A percentile compares a stretch with the other conserved stretches of the same genome.
Evolutionary conservation across 2,113 vertebrate genomes (phyloP).

Genomic region (Argyrosomus japonicus): DNA sequence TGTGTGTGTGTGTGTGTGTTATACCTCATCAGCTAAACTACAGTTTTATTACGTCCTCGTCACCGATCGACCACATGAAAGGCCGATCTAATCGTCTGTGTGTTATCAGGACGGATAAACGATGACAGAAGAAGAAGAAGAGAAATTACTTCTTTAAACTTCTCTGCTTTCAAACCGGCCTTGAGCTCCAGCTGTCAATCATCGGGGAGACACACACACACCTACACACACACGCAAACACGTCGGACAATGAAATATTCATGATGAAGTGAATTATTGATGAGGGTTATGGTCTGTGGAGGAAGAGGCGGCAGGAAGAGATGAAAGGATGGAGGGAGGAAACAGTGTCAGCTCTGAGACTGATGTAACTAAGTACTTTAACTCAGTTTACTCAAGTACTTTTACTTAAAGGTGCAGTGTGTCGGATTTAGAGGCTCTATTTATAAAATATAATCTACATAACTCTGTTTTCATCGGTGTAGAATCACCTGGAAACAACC

Average conservation of each 20-base stretch:
- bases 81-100: conserved; percentile 40
- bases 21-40: conserved; percentile 34
- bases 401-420: not conserved
- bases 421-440: too few species aligned
- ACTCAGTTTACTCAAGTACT: not conserved
- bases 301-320: conserved; percentile 4
- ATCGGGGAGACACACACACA: conserved; percentile 7
- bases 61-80: conserved; percentile 30
- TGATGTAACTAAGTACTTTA: not conserved
- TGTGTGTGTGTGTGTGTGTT: conserved; percentile 28
- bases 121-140: conserved; percentile 19
- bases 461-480: too few species aligned
- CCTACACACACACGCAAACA: conserved; percentile 1
- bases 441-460: too few species aligned
- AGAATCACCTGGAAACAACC: too few species aligned
- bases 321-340: conserved; percentile 50
- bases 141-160: not conserved
- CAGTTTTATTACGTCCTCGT: conserved; percentile 42
- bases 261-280: conserved; percentile 63
- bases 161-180: conserved; percentile 38
- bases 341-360: conserved; percentile 28
- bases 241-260: conserved; percentile 63
- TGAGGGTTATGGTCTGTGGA: conserved; percentile 43
- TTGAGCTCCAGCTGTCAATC: conserved; percentile 58
- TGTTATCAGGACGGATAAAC: conserved; percentile 43